phyloP scores from a whole-genome alignment of 1,140 invertebrate genomes.

The Habropoda laboriosa region DNA sequence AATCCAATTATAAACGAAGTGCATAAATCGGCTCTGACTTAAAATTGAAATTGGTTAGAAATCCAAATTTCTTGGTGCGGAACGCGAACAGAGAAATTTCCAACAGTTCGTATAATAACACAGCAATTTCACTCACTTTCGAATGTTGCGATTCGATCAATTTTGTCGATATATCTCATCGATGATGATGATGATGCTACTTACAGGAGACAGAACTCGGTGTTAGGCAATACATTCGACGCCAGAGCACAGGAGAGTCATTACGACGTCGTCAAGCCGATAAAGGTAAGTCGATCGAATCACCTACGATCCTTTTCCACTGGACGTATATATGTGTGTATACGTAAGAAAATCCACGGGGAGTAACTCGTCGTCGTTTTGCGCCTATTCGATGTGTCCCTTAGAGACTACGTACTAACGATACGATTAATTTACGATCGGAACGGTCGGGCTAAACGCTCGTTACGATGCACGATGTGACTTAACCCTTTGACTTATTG shows the following conservation, averaged over 20 bases:
- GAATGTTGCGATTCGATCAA: background rate
- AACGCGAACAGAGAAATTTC: too few species aligned
- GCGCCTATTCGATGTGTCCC: too few species aligned
- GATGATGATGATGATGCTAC: background rate
- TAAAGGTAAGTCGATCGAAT: slow-evolving; percentile 74
- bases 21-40: too few species aligned
- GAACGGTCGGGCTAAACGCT: background rate
- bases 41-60: background rate
- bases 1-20: too few species aligned
- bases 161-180: background rate
- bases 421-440: background rate
- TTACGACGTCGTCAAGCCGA: slow-evolving; percentile 81
- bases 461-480: background rate
- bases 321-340: too few species aligned
- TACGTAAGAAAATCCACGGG: background rate
- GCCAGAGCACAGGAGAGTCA: slow-evolving; percentile 78
- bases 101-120: too few species aligned
- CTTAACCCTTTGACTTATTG: too few species aligned
- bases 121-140: background rate
- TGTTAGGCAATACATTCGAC: slow-evolving; percentile 74
- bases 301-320: background rate
- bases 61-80: too few species aligned
- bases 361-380: background rate
- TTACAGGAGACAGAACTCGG: slow-evolving; percentile 78
- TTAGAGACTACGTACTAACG: too few species aligned